Evolutionary conservation across 2,113 vertebrate genomes (phyloP).

Genomic region (Coryphaenoides rupestris): DNA sequence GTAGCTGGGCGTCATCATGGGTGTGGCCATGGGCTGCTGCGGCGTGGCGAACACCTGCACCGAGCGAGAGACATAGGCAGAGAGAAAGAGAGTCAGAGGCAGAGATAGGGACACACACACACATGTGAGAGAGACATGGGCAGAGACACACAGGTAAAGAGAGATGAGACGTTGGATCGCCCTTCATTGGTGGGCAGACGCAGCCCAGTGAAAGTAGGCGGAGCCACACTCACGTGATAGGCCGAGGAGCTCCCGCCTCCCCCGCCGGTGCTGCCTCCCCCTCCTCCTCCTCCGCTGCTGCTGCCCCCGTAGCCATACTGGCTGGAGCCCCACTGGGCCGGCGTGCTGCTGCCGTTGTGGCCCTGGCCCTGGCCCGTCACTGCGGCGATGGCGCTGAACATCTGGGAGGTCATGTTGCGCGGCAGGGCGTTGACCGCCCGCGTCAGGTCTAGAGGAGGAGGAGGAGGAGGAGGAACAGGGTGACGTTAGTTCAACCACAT

Average conservation of each 20-base stretch:
- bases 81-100: background rate
- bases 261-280: slow-evolving; percentile 80
- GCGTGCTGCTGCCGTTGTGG: slow-evolving; percentile 96
- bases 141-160: too few relatives aligned
- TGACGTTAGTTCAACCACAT: too few relatives aligned
- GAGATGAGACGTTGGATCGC: too few relatives aligned
- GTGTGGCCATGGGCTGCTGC: slow-evolving; percentile 93
- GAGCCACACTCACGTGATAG: slow-evolving; percentile 79
- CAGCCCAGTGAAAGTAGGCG: too few relatives aligned
- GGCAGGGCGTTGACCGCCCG: slow-evolving; percentile 92
- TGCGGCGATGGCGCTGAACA: slow-evolving; percentile 96
- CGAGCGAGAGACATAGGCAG: background rate
- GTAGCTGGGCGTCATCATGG: slow-evolving; percentile 95
- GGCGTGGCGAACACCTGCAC: slow-evolving; percentile 91
- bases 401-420: slow-evolving; percentile 97
- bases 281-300: too few relatives aligned
- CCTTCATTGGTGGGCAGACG: too few relatives aligned
- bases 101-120: background rate
- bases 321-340: slow-evolving; percentile 95
- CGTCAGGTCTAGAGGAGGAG: slow-evolving; percentile 80
- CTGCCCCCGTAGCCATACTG: slow-evolving; percentile 91
- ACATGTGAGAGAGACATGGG: background rate
- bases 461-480: too few relatives aligned
- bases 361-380: slow-evolving; percentile 93
- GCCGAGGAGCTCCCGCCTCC: slow-evolving; percentile 87